These are phyloP conservation scores for Uropetala carovei DNA, from an alignment of 2,888 invertebrate species.

Conservation along the genomic window DNA sequence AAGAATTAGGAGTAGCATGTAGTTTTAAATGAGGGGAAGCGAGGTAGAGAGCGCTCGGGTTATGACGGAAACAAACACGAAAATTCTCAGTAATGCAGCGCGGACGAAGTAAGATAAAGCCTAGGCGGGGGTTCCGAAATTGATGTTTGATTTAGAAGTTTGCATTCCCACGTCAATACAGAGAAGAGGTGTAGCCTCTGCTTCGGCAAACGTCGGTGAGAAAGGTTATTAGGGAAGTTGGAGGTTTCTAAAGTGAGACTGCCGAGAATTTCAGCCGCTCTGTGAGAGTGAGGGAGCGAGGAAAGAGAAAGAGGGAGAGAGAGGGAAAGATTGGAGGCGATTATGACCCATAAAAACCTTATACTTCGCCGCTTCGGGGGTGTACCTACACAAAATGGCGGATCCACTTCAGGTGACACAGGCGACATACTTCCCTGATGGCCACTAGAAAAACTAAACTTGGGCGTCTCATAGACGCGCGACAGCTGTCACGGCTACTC, in stretches of 20 bases:
- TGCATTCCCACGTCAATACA: constrained; percentile 24
- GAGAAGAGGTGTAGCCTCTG: not conserved
- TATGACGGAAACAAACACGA: not conserved
- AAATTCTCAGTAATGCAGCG: not conserved
- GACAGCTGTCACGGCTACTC: too few species aligned
- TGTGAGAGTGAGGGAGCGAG: not conserved
- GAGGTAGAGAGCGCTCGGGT: not conserved
- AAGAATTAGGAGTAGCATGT: not conserved
- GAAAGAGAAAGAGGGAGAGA: not conserved
- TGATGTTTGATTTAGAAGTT: constrained; percentile 31
- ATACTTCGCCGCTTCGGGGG: too few species aligned
- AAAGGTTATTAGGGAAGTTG: constrained; percentile 5
- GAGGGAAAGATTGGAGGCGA: not conserved
- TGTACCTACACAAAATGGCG: too few species aligned
- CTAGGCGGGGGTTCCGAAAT: constrained; percentile 25
- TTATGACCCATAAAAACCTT: not conserved
- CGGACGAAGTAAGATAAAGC: constrained; percentile 28
- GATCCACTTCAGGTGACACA: too few species aligned
- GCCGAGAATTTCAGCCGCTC: not conserved
- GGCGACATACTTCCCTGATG: too few species aligned
- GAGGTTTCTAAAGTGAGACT: not conserved
- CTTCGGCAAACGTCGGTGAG: not conserved
- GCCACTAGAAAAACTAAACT: too few species aligned
- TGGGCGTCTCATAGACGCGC: too few species aligned
- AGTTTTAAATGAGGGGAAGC: not conserved